Conservation (phyloP, 35 echinoderm and acorn worm genomes). For the Eucidaris tribuloides region DNA sequence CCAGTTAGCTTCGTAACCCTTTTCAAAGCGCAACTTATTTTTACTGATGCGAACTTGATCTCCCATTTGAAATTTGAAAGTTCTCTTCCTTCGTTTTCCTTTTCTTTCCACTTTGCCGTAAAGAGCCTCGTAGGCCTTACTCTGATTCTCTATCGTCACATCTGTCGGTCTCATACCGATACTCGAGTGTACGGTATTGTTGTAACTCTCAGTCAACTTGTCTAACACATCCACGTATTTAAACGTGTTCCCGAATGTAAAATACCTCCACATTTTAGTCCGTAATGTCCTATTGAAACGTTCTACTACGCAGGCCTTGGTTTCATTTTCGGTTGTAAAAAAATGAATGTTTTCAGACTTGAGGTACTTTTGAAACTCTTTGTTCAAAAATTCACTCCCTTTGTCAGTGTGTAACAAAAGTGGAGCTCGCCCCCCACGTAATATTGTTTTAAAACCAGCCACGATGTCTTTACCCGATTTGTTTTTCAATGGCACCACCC, state of each 20-base stretch:
- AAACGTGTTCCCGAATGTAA: conserved; percentile 8
- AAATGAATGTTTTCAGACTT: conserved; percentile 2
- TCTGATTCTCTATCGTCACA: conserved; percentile 1
- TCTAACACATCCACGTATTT: conserved; percentile 2
- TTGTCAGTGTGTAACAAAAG: conserved; percentile 10
- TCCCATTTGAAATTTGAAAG: conserved; percentile 13
- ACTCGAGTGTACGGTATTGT: conserved; percentile 2
- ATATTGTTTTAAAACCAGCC: conserved; percentile 6
- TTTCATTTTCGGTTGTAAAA: conserved; percentile 31
- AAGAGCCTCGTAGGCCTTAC: background rate
- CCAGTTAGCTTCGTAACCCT: conserved; percentile 18
- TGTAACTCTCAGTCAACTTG: background rate
- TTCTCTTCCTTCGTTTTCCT: background rate
- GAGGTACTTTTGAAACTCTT: background rate
- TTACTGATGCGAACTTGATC: conserved; percentile 18
- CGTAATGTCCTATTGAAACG: conserved; percentile 18
- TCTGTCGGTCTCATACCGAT: background rate
- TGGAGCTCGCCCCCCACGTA: background rate
- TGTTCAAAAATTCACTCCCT: conserved; percentile 19
- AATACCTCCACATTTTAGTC: conserved; percentile 16
- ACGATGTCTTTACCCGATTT: background rate
- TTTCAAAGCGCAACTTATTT: conserved; percentile 15
- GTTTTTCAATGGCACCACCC: conserved; percentile 11
- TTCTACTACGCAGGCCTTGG: background rate
- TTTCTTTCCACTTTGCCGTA: background rate